Base-by-base conservation (phyloP, 1,140 invertebrate genomes). In the Steinernema khuongi region DNA sequence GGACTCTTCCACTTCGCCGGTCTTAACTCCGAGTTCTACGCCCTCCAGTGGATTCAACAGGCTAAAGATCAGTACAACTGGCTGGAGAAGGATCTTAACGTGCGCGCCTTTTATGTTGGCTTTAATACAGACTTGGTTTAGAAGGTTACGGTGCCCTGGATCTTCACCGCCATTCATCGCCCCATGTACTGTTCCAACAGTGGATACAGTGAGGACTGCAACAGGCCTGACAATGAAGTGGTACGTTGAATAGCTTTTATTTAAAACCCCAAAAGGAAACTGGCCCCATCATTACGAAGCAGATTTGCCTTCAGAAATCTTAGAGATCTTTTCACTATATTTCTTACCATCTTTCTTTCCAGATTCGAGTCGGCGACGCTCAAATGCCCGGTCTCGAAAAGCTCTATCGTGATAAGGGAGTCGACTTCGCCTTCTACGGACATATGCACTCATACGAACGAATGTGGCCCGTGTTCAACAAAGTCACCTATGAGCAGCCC, bases 371-470 rank as follows among this genome's bases (percentile, higher is more conserved):
- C 7, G 50, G 50, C 22, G 50, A 4, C 22, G 11, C 7, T 22
- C 14, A 22, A 14, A 7, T 14, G 4, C 50, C 50, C 14, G 50
- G 50, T 22, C 22, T 60, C 11, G 50, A 60, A 60, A 22, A 14
- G 2, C 7, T 22, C 22, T 26, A n/a, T 22, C 22, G 4, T 7
- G 26, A 60, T 4, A 60, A 60, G 14, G 50, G 50, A 11, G 50
- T 60, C 22, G 50, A 60, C 50, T 26, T 60, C 4, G 11, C 50
- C 7, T 60, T 60, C 22, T 60, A 17, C 22, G 50, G 50, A 14
- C 50, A 60, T 22, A 60, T 60, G 50, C 50, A 60, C 50, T 60
- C 50, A 14, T 60, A 60, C 50, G 50, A 60, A 22, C 7, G 50
- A 60, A 60, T 60, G 50, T 60, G 50, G 50, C 50, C 50, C 22